phyloP scores from a whole-genome alignment of 2,797 vertebrate genomes.

The Trematomus bernacchii region DNA sequence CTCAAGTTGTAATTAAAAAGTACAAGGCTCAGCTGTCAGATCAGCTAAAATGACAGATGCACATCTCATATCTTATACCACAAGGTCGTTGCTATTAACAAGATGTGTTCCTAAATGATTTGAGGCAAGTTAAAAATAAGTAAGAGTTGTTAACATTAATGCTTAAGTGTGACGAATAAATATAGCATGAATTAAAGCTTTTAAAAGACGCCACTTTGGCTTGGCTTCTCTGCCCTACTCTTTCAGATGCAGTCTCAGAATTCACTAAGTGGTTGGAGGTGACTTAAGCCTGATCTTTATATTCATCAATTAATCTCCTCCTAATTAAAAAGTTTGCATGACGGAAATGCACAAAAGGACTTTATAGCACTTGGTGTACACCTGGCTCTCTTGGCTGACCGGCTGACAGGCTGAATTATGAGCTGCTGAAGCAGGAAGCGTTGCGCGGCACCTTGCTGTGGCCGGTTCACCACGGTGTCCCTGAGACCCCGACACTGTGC shows the following conservation, averaged over 20 bases:
- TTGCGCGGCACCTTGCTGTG: conserved; percentile 44
- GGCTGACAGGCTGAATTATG: conserved; percentile 44
- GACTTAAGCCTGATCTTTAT: conserved; percentile 60
- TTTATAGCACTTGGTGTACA: conserved; percentile 74
- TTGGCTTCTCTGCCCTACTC: conserved; percentile 26
- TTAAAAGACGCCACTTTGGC: conserved; percentile 35
- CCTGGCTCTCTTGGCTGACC: conserved; percentile 52
- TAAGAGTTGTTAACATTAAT: conserved; percentile 48
- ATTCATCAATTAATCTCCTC: conserved; percentile 55
- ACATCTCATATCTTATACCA: conserved; percentile 36
- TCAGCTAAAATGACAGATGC: conserved; percentile 55
- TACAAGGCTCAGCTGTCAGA: conserved; percentile 49
- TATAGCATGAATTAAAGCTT: conserved; percentile 40
- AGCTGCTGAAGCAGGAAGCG: conserved; percentile 47
- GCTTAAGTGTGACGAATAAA: conserved; percentile 24
- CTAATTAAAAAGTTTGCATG: conserved; percentile 77
- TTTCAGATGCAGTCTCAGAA: conserved; percentile 21
- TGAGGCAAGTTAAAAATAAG: conserved; percentile 51
- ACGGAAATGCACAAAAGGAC: conserved; percentile 56
- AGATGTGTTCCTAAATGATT: conserved; percentile 41
- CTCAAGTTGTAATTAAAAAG: conserved; percentile 45
- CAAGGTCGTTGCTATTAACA: conserved; percentile 54
- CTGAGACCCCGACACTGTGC: conserved; percentile 68
- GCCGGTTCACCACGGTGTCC: conserved; percentile 72
- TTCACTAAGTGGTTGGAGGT: conserved; percentile 60